Evolutionary conservation across 2,113 vertebrate genomes (phyloP), one percentile per base, ranked within the genome.

Genomic region (Passer montanus): DNA sequence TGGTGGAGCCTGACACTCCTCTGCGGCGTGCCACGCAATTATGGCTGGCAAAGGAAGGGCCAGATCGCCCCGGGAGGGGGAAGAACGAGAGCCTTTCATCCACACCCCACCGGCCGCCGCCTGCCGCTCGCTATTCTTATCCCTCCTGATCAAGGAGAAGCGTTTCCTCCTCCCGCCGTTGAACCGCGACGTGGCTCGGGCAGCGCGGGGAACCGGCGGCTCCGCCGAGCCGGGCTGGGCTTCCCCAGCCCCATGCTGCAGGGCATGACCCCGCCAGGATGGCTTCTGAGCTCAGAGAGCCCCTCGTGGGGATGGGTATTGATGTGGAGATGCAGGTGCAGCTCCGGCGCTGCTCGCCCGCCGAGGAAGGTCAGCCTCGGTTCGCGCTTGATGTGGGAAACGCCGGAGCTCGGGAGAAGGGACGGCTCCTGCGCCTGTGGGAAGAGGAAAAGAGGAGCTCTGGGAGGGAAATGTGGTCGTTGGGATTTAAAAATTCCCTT

Each of bases 41-140:
- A 97, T 0, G 81, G 68, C 94, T 81, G 10, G 12, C 22, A 56
- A 87, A 72, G 67, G 91, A 55, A 83, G 92, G 92, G 94, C 90
- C 95, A 94, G 93, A 50, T 87, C 43, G 6, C 73, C 89, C 93
- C 0, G 56, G 91, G 77, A 0, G 52, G 26, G 82, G 93, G 73
- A 88, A 94, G 89, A 46, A 86, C 75, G 53, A 93, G 97, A 97
- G 56, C 97, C 96, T 97, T 97, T 97, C 93, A 97, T 97, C 95
- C 39, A 2, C 89, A 76, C 90, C 92, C 95, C 94, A 11, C 96
- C 58, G 21, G 19, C 82, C 44, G 20, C 94, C 39, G 87, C 92
- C 90, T 93, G 94, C 90, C 93, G 79, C 88, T 95, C 60, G 41
- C 92, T 97, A 85, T 97, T 97, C 96, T 96, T 94, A 52, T 69